Conservation (phyloP, 2,888 invertebrate species). For the Minunthozetes semirufus region DNA sequence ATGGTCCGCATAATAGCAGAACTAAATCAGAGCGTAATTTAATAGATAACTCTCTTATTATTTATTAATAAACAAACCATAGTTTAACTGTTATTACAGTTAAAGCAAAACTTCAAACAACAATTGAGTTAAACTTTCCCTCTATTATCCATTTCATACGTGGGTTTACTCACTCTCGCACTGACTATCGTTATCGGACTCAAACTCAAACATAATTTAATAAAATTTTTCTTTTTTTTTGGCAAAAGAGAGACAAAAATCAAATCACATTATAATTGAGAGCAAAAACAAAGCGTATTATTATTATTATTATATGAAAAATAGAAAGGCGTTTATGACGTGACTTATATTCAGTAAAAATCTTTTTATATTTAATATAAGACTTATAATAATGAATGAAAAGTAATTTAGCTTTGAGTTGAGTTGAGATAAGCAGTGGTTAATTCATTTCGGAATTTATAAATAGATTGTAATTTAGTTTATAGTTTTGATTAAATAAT, state of each 20-base stretch:
- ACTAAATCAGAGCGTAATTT: slow-evolving; percentile 17
- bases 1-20: slow-evolving; percentile 9
- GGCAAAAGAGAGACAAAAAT: not conserved
- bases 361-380: not conserved
- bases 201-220: too few species aligned
- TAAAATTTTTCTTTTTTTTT: too few species aligned
- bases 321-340: slow-evolving; percentile 1
- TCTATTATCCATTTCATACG: not conserved
- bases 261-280: not conserved
- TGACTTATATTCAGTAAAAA: not conserved
- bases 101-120: too few species aligned
- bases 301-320: not conserved
- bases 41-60: not conserved
- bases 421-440: too few species aligned
- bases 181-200: not conserved
- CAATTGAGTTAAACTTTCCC: not conserved
- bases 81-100: not conserved
- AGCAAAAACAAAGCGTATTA: slow-evolving; percentile 10
- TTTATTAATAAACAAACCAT: not conserved
- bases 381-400: not conserved
- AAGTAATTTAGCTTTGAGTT: too few species aligned
- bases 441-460: too few species aligned
- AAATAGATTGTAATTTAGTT: too few species aligned
- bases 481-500: too few species aligned
- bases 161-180: not conserved